These are phyloP conservation scores for Apamea sordens DNA, from an alignment of 2,888 invertebrate species.

Conservation along the genomic window DNA sequence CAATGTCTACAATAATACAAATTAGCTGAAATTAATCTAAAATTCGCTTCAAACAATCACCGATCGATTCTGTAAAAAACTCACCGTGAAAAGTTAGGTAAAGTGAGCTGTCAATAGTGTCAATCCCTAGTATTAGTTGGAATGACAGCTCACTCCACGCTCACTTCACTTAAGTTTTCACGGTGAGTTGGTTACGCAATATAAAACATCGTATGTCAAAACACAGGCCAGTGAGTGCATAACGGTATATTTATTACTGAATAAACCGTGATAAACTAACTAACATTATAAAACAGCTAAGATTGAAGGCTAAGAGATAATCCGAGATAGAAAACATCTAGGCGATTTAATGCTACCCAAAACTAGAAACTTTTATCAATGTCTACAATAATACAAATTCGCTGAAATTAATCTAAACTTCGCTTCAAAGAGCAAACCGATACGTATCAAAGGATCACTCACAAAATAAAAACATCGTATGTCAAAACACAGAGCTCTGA, in stretches of 20 bases:
- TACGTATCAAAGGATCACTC: slow-evolving; percentile 33
- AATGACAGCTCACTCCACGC: too few species aligned
- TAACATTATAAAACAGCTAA: not conserved
- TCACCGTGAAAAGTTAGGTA: too few species aligned
- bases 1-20: not conserved
- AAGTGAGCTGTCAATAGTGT: too few species aligned
- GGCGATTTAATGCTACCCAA: not conserved
- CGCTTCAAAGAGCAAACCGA: slow-evolving; percentile 16
- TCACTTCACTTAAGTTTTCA: too few species aligned
- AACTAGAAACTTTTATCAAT: slow-evolving; percentile 1
- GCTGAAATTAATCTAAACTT: slow-evolving; percentile 8
- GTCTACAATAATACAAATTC: not conserved
- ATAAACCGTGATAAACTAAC: slow-evolving; percentile 54
- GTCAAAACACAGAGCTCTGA: slow-evolving; percentile 53
- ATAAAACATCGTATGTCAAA: slow-evolving; percentile 59
- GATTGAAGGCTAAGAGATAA: not conserved
- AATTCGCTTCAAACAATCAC: slow-evolving; percentile 1
- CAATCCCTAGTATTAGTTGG: too few species aligned
- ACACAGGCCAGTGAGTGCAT: slow-evolving; percentile 46
- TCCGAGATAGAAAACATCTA: not conserved
- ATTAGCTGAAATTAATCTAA: slow-evolving; percentile 1
- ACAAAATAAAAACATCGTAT: slow-evolving; percentile 53
- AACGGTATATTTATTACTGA: slow-evolving; percentile 60
- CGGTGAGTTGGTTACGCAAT: not conserved
- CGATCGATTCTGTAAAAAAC: too few species aligned